Conservation (phyloP, 2,888 invertebrate species). For the Alviniconcha strummeri region DNA sequence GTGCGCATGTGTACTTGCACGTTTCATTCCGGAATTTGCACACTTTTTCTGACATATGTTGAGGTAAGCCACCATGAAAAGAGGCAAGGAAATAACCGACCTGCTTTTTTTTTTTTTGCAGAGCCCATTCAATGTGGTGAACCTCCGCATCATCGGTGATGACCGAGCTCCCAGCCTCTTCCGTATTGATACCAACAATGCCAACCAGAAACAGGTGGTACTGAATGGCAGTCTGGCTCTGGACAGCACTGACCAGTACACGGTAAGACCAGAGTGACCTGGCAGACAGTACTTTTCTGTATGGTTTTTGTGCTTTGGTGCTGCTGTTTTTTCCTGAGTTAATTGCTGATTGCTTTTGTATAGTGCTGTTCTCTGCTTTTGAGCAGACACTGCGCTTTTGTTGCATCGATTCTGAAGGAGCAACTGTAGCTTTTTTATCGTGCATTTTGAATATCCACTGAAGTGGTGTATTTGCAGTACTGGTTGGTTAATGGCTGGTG, state of each 20-base stretch:
- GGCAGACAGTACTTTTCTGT: not conserved
- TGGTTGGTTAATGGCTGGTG: no score
- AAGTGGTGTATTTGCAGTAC: no score
- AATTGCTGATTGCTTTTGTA: no score
- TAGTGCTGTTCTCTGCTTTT: not conserved
- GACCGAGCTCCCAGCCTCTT: slow-evolving; percentile 59
- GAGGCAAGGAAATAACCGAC: no score
- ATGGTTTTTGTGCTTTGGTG: no score
- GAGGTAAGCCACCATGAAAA: no score
- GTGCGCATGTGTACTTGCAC: not conserved
- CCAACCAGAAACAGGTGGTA: not conserved
- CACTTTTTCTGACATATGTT: not conserved
- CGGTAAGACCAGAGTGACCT: slow-evolving; percentile 6
- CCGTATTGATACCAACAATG: slow-evolving; percentile 42
- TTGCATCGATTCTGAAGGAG: not conserved
- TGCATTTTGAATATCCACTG: no score
- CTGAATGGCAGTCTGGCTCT: slow-evolving; percentile 18
- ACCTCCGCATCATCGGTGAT: slow-evolving; percentile 60
- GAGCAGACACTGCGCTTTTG: not conserved
- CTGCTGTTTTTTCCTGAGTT: no score
- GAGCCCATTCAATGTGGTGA: slow-evolving; percentile 46
- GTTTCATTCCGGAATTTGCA: not conserved
- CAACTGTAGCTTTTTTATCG: no score
- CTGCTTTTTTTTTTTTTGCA: not conserved
- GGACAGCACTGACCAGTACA: slow-evolving; percentile 16